These are phyloP conservation scores for Blomia tropicalis DNA, from an alignment of 2,888 invertebrate genomes.

Conservation along the genomic window DNA sequence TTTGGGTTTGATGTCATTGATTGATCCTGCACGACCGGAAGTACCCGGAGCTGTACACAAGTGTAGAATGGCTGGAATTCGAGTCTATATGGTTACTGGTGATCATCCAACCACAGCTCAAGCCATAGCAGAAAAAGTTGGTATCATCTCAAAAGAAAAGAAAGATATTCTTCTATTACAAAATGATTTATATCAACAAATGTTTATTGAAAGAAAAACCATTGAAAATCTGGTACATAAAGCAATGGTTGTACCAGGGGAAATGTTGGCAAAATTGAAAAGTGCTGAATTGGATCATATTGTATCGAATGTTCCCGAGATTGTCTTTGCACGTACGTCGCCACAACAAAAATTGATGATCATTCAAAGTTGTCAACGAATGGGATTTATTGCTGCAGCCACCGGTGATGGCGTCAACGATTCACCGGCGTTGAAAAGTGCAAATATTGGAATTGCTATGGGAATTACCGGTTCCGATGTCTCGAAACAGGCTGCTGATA, in stretches of 20 bases:
- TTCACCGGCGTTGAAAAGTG: constrained; percentile 33
- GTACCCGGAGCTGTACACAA: constrained; percentile 35
- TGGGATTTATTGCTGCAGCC: constrained; percentile 32
- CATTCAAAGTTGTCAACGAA: constrained; percentile 32
- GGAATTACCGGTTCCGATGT: constrained; percentile 31
- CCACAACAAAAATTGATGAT: constrained; percentile 38
- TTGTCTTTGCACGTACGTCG: constrained; percentile 41
- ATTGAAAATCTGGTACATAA: neutral
- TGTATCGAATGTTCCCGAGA: constrained; percentile 39
- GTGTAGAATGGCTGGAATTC: constrained; percentile 36
- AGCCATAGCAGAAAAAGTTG: constrained; percentile 55
- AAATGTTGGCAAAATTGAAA: constrained; percentile 35
- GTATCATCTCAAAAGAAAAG: constrained; percentile 46
- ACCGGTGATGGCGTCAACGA: constrained; percentile 33
- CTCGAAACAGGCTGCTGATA: constrained; percentile 39
- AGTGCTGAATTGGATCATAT: constrained; percentile 40
- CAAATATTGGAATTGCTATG: constrained; percentile 32
- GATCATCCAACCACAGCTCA: constrained; percentile 47
- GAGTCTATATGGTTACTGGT: constrained; percentile 38
- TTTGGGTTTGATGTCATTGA: constrained; percentile 35
- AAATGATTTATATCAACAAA: neutral
- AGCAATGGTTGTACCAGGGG: constrained; percentile 54
- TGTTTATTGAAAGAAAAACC: neutral
- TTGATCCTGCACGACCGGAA: constrained; percentile 35
- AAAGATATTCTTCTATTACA: neutral